Conservation (phyloP, 2,888 invertebrate species). For the Noctua janthina region DNA sequence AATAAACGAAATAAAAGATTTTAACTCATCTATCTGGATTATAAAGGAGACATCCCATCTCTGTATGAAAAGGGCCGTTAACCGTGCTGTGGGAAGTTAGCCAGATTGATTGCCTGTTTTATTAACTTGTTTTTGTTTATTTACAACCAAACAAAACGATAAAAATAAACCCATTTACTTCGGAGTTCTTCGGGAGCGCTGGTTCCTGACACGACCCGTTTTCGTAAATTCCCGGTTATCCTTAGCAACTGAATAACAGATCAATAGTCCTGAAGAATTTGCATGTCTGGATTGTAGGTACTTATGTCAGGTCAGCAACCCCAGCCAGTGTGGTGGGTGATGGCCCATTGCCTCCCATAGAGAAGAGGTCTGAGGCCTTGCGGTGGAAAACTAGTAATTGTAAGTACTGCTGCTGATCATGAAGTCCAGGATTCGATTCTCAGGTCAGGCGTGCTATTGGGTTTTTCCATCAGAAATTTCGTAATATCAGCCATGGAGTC, state of each 20-base stretch:
- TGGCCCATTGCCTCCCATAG: neutral
- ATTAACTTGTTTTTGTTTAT: slow-evolving; percentile 22
- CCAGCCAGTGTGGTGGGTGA: neutral
- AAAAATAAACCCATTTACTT: slow-evolving; percentile 3
- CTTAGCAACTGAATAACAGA: slow-evolving; percentile 52
- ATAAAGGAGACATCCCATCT: neutral
- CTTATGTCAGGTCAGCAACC: slow-evolving; percentile 7
- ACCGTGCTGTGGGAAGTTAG: neutral
- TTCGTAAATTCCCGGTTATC: slow-evolving; percentile 39
- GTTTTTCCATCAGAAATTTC: neutral
- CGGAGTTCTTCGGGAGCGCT: slow-evolving; percentile 31
- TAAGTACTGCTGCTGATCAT: neutral
- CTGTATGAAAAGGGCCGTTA: neutral
- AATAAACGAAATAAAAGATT: too few relatives aligned
- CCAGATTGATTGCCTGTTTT: slow-evolving; percentile 22
- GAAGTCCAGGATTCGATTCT: neutral
- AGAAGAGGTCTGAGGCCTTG: neutral
- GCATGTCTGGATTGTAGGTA: slow-evolving; percentile 42
- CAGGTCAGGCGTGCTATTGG: neutral
- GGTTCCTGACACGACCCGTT: slow-evolving; percentile 56
- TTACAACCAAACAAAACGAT: slow-evolving; percentile 6
- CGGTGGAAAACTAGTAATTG: neutral
- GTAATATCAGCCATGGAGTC: neutral
- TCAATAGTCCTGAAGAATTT: slow-evolving; percentile 50
- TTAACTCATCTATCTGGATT: too few relatives aligned